A percentile compares a stretch with the other conserved stretches of the same genome.
phyloP scores from a whole-genome alignment of 2,888 invertebrate genomes.

The Plagodis pulveraria region DNA sequence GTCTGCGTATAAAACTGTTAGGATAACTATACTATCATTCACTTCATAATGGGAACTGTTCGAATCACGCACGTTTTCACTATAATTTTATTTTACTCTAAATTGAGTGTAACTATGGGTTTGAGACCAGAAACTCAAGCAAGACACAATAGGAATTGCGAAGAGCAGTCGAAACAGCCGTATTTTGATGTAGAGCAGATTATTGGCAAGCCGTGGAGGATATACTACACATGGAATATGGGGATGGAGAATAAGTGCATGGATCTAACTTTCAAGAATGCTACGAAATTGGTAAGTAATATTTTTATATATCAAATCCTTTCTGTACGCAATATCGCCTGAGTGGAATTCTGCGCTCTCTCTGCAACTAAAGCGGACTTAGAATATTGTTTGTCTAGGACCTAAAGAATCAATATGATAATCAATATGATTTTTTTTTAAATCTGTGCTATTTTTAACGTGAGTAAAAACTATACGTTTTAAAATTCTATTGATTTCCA shows the following conservation, averaged over 20 bases:
- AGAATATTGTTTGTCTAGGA: too few relatives aligned
- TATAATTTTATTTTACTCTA: neutral
- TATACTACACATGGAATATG: slow-evolving; percentile 69
- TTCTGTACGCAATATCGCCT: neutral
- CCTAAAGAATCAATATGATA: too few relatives aligned
- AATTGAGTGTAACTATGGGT: slow-evolving; percentile 12
- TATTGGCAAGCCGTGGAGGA: slow-evolving; percentile 60
- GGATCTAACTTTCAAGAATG: slow-evolving; percentile 60
- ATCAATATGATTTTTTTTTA: too few relatives aligned
- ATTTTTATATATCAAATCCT: neutral
- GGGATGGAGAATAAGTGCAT: slow-evolving; percentile 55
- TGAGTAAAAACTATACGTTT: too few relatives aligned
- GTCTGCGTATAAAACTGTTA: slow-evolving; percentile 23
- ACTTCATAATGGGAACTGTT: slow-evolving; percentile 26
- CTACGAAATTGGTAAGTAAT: slow-evolving; percentile 52
- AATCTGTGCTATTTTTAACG: too few relatives aligned
- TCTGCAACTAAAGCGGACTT: too few relatives aligned
- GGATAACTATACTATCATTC: neutral
- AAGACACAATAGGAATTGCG: slow-evolving; percentile 46
- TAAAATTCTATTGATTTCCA: too few relatives aligned
- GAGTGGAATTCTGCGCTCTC: neutral
- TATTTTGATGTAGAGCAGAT: slow-evolving; percentile 63
- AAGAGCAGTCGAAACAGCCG: slow-evolving; percentile 51
- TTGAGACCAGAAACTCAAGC: slow-evolving; percentile 17
- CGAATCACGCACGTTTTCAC: slow-evolving; percentile 4